Conservation (phyloP, 1,140 invertebrate species). For the Medauroidea extradentata region DNA sequence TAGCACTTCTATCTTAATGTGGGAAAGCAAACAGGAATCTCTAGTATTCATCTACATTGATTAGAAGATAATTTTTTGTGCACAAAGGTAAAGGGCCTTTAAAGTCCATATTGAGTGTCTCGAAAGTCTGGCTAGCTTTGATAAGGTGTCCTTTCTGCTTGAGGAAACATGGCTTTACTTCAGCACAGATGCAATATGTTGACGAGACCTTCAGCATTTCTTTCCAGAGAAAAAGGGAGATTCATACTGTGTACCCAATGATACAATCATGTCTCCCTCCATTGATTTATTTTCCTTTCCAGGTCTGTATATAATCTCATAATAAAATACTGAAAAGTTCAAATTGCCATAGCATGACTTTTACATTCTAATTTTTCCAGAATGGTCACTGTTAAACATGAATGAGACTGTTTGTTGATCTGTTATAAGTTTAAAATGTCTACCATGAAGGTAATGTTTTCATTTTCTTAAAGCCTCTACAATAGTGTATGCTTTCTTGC, state of each 20-base stretch:
- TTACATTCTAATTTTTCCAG: not conserved
- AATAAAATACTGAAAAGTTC: constrained; percentile 9
- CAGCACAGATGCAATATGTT: constrained; percentile 15
- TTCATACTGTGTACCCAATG: constrained; percentile 22
- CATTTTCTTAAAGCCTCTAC: not conserved
- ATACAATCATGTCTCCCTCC: constrained; percentile 20
- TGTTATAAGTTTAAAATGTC: not conserved
- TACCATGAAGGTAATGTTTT: not conserved
- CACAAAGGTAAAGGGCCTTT: constrained; percentile 30
- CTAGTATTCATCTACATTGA: constrained; percentile 34
- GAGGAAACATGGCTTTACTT: constrained; percentile 22
- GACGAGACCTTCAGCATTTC: constrained; percentile 18
- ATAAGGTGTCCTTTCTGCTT: constrained; percentile 14
- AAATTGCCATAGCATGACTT: not conserved
- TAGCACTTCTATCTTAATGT: constrained; percentile 19
- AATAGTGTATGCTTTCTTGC: not conserved
- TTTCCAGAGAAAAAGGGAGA: constrained; percentile 23
- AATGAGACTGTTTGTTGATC: not conserved
- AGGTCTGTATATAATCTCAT: no score
- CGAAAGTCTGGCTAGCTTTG: constrained; percentile 29
- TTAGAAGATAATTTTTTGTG: constrained; percentile 28
- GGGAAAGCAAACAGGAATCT: constrained; percentile 33
- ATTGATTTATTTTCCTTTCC: constrained; percentile 25
- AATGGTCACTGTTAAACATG: not conserved
- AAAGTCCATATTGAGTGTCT: constrained; percentile 30